These are phyloP conservation scores for Bettongia penicillata DNA, from an alignment of 2,113 vertebrate genomes.

Conservation along the genomic window DNA sequence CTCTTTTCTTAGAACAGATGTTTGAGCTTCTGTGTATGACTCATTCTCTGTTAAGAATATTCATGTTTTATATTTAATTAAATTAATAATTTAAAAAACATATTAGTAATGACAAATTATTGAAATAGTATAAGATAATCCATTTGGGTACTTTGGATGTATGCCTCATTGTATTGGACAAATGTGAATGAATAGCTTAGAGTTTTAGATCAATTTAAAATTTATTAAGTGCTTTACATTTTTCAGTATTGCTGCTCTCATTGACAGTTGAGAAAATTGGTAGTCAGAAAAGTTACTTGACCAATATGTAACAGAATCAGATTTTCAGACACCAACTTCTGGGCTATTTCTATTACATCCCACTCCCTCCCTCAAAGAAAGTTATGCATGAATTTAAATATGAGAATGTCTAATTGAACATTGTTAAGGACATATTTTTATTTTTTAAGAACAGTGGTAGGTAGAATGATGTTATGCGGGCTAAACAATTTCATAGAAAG, in stretches of 20 bases:
- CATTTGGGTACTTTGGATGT: background rate
- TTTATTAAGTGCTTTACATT: background rate
- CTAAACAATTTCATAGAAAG: background rate
- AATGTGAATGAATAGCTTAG: background rate
- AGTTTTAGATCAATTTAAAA: background rate
- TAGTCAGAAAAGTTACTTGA: background rate
- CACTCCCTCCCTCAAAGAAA: background rate
- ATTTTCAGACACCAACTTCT: background rate
- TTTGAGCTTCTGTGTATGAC: conserved; percentile 67
- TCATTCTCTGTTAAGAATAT: conserved; percentile 71
- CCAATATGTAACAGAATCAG: background rate
- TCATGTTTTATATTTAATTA: conserved; percentile 75
- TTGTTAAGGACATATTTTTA: background rate
- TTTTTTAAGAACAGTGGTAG: background rate
- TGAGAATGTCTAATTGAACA: background rate
- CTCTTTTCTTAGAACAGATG: conserved; percentile 75
- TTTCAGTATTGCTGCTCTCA: background rate
- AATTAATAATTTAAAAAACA: conserved; percentile 64
- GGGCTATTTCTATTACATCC: background rate
- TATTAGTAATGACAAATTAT: background rate
- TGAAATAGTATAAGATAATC: background rate
- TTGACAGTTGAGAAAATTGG: background rate
- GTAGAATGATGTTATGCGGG: background rate
- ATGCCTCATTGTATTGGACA: background rate
- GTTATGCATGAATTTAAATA: background rate